Percentiles rank a stretch among this genome's conserved stretches.
Evolutionary conservation across 2,888 invertebrate genomes (phyloP).

Genomic region (Phrixothrix hirtus): DNA sequence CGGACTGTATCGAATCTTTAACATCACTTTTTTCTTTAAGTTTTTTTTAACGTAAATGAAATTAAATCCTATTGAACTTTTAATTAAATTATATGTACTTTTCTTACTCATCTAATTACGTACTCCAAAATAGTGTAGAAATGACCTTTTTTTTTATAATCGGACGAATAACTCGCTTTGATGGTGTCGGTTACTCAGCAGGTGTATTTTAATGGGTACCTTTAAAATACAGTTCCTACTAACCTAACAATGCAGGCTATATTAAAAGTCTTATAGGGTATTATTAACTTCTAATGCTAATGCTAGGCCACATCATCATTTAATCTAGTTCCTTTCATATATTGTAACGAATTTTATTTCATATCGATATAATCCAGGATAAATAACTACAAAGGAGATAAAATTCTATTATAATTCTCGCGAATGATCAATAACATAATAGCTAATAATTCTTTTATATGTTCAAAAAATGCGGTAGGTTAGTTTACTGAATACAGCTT

Average conservation of each 20-base stretch:
- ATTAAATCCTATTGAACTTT: too few relatives aligned
- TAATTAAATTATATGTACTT: too few relatives aligned
- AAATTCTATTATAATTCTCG: background rate
- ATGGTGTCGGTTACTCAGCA: background rate
- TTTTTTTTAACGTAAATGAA: too few relatives aligned
- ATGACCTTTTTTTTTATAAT: background rate
- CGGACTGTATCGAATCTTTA: conserved; percentile 25
- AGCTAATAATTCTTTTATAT: background rate
- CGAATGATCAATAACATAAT: background rate
- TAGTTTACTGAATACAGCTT: background rate
- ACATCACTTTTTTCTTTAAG: too few relatives aligned
- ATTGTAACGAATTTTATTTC: background rate
- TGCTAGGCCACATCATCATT: background rate
- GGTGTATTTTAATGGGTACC: background rate
- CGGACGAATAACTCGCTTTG: background rate
- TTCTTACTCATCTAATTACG: too few relatives aligned
- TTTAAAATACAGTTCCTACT: background rate
- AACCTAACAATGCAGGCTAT: background rate
- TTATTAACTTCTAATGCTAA: background rate
- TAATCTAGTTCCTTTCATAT: background rate
- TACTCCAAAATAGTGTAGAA: too few relatives aligned
- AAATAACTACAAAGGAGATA: background rate
- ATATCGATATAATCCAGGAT: background rate
- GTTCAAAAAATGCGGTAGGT: background rate
- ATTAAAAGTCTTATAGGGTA: background rate